These are phyloP conservation scores for Pangasius larnaudii DNA, from an alignment of 2,797 vertebrate species.

Conservation along the genomic window DNA sequence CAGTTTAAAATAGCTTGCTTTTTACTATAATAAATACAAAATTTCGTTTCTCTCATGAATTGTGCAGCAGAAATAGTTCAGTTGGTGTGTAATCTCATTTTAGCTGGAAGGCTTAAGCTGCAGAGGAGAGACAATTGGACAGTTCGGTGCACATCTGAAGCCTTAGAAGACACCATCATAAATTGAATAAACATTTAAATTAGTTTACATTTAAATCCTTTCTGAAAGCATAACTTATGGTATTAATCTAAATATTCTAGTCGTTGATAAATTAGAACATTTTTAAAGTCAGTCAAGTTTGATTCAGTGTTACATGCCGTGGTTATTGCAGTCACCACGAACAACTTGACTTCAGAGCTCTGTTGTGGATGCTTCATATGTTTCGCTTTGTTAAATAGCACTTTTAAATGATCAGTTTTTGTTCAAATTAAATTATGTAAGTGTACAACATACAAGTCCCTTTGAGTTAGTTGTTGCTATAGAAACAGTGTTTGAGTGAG, in stretches of 20 bases:
- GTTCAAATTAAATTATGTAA: neutral
- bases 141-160: neutral
- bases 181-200: neutral
- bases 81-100: neutral
- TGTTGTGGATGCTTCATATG: neutral
- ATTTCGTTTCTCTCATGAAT: neutral
- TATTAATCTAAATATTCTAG: neutral
- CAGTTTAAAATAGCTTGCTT: neutral
- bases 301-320: neutral
- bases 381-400: neutral
- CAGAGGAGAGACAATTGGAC: neutral
- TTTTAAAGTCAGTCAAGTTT: neutral
- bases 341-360: neutral
- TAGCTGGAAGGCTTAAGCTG: neutral
- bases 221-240: neutral
- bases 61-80: neutral
- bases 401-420: neutral
- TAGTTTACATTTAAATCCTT: neutral
- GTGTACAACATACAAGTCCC: neutral
- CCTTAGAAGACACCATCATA: neutral
- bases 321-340: neutral
- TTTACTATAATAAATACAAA: neutral
- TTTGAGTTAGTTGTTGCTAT: constrained; percentile 27
- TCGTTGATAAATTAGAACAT: too few relatives aligned
- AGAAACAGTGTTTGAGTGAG: constrained; percentile 17